Base-by-base conservation (phyloP, 1,140 invertebrate genomes). In the Magallana angulata region DNA sequence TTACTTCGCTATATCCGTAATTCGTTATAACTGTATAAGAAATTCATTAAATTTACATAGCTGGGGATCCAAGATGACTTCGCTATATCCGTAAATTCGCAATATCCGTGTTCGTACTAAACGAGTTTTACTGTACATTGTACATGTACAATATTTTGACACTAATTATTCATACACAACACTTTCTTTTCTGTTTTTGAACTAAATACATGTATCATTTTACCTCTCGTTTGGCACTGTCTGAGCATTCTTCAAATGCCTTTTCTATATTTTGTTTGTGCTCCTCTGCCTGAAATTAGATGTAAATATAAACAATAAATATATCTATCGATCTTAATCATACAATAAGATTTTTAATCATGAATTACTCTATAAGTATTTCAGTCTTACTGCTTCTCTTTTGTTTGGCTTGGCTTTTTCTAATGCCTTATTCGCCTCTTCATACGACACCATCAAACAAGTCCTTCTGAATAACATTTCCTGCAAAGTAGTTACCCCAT, bases 351-450 rank as follows among this genome's bases (percentile, higher is more conserved):
- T 1, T 36, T 30, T 48, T 60, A 7, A 24, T 24, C 36, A 36
- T 18, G 16, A 30, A 11, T 59, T 11, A 18, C 8, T 59, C 12
- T 7, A n/a, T 1, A n/a, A 60, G 3, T 48, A 4, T 14, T 9
- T 11, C 60, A 68, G 18, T n/a, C 95, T 94, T 89, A 95, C 95
- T 82, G 93, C 92, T 89, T 93, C 90, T 89, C 91, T 92, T 88
- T 95, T 95, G 14, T 92, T 92, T 81, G 94, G 93, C 90, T 95
- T 95, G 24, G 95, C 94, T 89, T 95, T 95, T 68, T 95, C 95
- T 68, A 95, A 88, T 8, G 92, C 91, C 89, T 92, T 93, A 85
- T 94, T 95, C 4, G 95, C 92, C 89, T 95, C 93, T 92, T 95
- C 95, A 93, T 95, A 95, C 7, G 95, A 93, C 68, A 95, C 92